These are phyloP conservation scores for Zaprionus bogoriensis DNA, from an alignment of 2,888 invertebrate genomes.

Conservation along the genomic window DNA sequence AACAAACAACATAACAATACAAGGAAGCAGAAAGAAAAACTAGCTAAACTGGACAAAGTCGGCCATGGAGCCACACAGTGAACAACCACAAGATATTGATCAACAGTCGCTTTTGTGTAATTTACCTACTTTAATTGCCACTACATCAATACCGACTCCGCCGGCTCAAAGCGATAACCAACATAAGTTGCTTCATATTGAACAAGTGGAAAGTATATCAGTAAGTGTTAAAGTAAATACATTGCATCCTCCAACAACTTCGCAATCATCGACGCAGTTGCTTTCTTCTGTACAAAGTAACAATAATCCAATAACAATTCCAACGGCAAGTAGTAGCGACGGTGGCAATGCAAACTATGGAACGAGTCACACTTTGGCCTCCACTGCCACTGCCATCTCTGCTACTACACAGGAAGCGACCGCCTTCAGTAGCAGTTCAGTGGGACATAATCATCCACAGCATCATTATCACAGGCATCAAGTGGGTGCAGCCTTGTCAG, in stretches of 20 bases:
- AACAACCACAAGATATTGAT: conserved; percentile 80
- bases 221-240: conserved; percentile 54
- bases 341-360: conserved; percentile 31
- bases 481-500: conserved; percentile 14
- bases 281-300: conserved; percentile 13
- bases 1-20: too few relatives aligned
- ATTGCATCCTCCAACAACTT: too few relatives aligned
- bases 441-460: conserved; percentile 56
- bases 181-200: conserved; percentile 17
- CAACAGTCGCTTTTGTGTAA: conserved; percentile 73
- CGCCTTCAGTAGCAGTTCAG: conserved; percentile 71
- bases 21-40: too few relatives aligned
- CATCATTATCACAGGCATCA: conserved; percentile 41
- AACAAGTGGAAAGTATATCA: conserved; percentile 17
- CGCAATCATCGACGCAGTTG: conserved; percentile 38
- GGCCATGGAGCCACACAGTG: conserved; percentile 82
- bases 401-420: conserved; percentile 74
- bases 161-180: background rate
- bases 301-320: conserved; percentile 5
- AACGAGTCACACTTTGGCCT: conserved; percentile 58
- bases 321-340: conserved; percentile 23
- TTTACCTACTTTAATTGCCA: conserved; percentile 1
- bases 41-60: too few relatives aligned
- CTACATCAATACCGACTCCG: background rate
- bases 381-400: conserved; percentile 69